Evolutionary conservation across 1,140 invertebrate species (phyloP), one percentile per base, ranked within the genome.

Genomic region (Eueides isabella): DNA sequence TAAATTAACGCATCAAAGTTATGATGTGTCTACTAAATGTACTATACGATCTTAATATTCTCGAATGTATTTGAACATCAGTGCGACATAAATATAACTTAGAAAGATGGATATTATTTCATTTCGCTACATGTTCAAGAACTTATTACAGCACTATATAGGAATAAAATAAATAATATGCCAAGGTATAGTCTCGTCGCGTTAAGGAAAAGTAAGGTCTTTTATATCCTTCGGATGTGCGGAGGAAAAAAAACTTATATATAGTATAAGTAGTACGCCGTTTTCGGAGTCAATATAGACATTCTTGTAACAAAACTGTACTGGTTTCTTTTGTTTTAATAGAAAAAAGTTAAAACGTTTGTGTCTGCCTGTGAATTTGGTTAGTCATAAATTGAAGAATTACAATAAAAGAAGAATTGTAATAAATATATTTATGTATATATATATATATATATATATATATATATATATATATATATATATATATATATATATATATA

Each of bases 151-250:
- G 67, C 71, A 65, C 61, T 62, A 31, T 75, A 75, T 62, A 77
- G 73, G 44, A 55, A 55, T 55, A 55, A 79, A 77, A 79, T 77
- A 81, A 77, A 73, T 75, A 77, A 72, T 79, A 77, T 81, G 76
- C 78, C 44, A 71, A 70, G 48, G 67, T 67, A 71, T 75, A 69
- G 74, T 65, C 63, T 71, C 55, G 68, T 73, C 73, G 74, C 70
- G 68, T 75, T 79, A 76, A 72, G 75, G 77, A 79, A 77, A 80
- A 81, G 67, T 78, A 29, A 12, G 26, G 28, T 48, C 61, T 67
- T 74, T 65, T 26, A 69, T 69, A 69, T 61, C 19, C 19, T 26
- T 26, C 19, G 19, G 19, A 55, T 55, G 3, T 55, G 9, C 3
- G 2, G 12, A 23, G 19, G 6, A 44, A 44, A 44, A 16, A n/a